A percentile compares a stretch with the other conserved stretches of the same genome.
Conservation (phyloP, 30 jellyfish, hydroid and myxozoan genomes). For the Morbakka virulenta region DNA sequence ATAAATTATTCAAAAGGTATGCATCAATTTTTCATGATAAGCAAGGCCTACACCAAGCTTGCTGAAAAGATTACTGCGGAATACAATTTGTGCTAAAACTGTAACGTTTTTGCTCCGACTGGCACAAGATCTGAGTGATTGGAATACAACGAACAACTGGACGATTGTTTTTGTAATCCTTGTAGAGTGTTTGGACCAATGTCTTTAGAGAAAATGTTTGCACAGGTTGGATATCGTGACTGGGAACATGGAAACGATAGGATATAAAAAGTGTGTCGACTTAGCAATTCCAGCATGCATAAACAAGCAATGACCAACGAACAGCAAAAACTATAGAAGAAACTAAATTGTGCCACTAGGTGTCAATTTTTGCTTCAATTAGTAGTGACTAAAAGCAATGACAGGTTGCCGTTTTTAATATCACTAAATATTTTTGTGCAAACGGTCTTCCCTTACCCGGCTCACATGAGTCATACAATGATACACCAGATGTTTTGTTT, state of each 20-base stretch:
- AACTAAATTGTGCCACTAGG: background rate
- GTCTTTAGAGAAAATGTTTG: background rate
- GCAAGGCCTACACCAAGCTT: no score
- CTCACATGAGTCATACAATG: background rate
- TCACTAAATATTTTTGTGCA: background rate
- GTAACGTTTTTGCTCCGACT: background rate
- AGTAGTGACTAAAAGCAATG: background rate
- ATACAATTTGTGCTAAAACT: background rate
- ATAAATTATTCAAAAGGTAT: background rate
- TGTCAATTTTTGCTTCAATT: background rate
- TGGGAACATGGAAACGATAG: background rate
- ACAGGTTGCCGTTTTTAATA: background rate
- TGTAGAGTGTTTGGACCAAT: background rate
- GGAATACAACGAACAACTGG: slow-evolving; percentile 31
- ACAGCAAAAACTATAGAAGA: background rate
- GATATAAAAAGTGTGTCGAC: background rate
- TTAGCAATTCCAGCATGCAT: background rate
- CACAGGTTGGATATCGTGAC: background rate
- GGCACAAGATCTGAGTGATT: background rate
- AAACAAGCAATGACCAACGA: background rate
- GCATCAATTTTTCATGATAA: background rate
- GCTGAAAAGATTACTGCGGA: no score
- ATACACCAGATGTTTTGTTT: background rate
- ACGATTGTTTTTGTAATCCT: background rate
- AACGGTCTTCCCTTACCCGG: background rate